Conservation (phyloP, 2,113 vertebrate genomes). For the Ibidorhyncha struthersii region DNA sequence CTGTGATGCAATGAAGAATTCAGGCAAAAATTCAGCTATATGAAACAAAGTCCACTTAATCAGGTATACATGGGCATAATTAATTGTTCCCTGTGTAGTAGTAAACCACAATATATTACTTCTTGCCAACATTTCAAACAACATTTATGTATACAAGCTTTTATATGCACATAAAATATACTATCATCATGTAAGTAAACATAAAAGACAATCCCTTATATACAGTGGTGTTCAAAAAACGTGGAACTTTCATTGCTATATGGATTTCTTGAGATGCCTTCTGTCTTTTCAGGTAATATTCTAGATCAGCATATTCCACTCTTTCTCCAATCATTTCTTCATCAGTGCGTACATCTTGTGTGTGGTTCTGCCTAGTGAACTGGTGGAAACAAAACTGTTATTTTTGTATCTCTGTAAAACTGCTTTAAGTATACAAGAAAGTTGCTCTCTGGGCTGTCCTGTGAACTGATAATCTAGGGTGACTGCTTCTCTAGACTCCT, state of each 20-base stretch:
- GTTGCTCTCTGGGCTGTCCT: rapidly evolving
- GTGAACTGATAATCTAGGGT: not conserved
- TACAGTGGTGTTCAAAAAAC: not conserved
- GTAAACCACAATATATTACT: not conserved
- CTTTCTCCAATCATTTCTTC: not conserved
- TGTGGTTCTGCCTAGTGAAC: not conserved
- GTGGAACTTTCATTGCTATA: not conserved
- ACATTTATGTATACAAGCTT: not conserved
- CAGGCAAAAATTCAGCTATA: not conserved
- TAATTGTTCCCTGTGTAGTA: not conserved
- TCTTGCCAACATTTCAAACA: not conserved
- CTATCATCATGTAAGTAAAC: not conserved
- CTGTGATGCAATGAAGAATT: not conserved
- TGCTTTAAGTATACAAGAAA: not conserved
- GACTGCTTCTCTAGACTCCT: not conserved
- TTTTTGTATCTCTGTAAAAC: not conserved
- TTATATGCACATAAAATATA: not conserved
- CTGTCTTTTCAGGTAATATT: not conserved
- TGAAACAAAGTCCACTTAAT: not conserved
- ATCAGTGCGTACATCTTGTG: not conserved
- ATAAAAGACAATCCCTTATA: not conserved
- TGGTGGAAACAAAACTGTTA: not conserved
- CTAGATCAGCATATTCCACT: not conserved
- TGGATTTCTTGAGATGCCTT: not conserved
- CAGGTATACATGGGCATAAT: not conserved